A percentile compares a stretch with the other conserved stretches of the same genome.
These are phyloP conservation scores for Apamea sordens DNA, from an alignment of 2,888 invertebrate genomes.

Conservation along the genomic window DNA sequence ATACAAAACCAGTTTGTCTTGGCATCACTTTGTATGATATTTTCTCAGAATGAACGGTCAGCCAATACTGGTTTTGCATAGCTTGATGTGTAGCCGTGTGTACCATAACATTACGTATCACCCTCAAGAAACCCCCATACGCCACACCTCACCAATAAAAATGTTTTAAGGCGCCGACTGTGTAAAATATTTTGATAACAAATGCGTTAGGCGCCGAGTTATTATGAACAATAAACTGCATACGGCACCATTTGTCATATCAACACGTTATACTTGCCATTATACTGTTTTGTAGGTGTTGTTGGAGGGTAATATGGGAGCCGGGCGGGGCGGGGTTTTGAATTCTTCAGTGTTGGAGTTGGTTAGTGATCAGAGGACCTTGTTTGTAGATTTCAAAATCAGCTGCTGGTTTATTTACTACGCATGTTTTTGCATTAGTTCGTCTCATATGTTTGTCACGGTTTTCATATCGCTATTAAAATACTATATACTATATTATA, in stretches of 20 bases:
- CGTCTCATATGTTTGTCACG: too few species aligned
- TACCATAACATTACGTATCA: slow-evolving; percentile 17
- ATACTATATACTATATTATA: too few species aligned
- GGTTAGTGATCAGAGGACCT: neutral
- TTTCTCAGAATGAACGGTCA: too few species aligned
- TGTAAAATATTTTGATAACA: slow-evolving; percentile 84
- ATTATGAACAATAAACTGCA: slow-evolving; percentile 86
- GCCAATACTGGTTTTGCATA: too few species aligned
- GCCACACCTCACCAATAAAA: slow-evolving; percentile 61
- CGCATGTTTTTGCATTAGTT: neutral
- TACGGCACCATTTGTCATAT: slow-evolving; percentile 71
- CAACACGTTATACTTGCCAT: slow-evolving; percentile 69
- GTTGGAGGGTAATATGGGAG: neutral
- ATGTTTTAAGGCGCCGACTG: slow-evolving; percentile 74
- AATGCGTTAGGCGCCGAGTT: slow-evolving; percentile 80
- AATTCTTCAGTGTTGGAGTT: neutral
- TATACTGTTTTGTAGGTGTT: slow-evolving; percentile 34
- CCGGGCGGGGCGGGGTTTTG: accelerated
- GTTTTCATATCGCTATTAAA: neutral
- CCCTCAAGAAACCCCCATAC: slow-evolving; percentile 25
- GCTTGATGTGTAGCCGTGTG: too few species aligned
- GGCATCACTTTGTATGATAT: too few species aligned
- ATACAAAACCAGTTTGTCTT: too few species aligned
- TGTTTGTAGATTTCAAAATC: neutral
- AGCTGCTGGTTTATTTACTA: neutral